Conservation (phyloP, 2,797 vertebrate species). For the Lepus townsendii region DNA sequence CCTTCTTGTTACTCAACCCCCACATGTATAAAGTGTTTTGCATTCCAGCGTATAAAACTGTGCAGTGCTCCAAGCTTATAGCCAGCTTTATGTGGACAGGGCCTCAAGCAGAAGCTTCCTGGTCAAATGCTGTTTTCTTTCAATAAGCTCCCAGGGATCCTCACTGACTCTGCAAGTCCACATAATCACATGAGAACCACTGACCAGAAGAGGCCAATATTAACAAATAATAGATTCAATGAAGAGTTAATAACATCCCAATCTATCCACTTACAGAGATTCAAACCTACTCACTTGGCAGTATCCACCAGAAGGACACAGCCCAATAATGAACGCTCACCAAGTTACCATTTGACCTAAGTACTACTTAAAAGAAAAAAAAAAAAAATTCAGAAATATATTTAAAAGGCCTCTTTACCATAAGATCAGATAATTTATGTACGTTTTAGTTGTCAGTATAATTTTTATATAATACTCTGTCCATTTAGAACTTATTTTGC, state of each 20-base stretch:
- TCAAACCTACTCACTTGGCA: constrained; percentile 20
- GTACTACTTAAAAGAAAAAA: not conserved
- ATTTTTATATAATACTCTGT: not conserved
- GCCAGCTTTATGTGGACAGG: not conserved
- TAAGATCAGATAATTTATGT: not conserved
- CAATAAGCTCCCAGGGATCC: not conserved
- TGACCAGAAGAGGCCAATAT: constrained; percentile 23
- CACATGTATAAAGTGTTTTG: constrained; percentile 4
- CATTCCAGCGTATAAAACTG: not conserved
- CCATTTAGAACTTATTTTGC: constrained; percentile 29
- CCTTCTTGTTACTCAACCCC: not conserved
- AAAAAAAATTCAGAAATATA: constrained; percentile 4
- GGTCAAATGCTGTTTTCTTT: not conserved
- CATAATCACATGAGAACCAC: not conserved
- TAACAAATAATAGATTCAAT: constrained; percentile 9
- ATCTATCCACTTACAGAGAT: constrained; percentile 29
- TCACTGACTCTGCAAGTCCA: not conserved
- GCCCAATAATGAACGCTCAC: constrained; percentile 11
- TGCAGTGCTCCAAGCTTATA: not conserved
- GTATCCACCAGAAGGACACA: not conserved
- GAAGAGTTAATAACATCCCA: constrained; percentile 38
- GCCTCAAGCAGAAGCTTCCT: not conserved
- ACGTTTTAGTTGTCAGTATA: not conserved
- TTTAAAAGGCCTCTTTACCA: not conserved
- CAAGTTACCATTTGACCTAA: constrained; percentile 20